Percentiles rank a stretch among this genome's conserved stretches.
Conservation (phyloP, 2,113 vertebrate genomes). For the Heterotilapia buettikoferi region DNA sequence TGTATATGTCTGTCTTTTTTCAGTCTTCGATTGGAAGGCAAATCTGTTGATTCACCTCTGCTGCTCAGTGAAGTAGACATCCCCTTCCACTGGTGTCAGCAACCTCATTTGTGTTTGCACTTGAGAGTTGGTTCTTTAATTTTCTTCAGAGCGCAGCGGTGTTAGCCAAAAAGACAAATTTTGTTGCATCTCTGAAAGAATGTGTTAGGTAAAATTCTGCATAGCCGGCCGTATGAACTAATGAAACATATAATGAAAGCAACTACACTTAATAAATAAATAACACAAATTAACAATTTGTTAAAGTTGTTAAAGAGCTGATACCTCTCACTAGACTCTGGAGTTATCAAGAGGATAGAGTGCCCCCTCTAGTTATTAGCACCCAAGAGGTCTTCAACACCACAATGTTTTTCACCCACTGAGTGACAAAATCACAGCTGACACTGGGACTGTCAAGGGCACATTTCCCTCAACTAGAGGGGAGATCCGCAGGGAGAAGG, state of each 20-base stretch:
- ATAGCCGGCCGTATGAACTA: not conserved
- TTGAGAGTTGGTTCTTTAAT: constrained; percentile 21
- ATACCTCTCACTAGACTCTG: not conserved
- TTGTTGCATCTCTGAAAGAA: not conserved
- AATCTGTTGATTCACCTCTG: constrained; percentile 69
- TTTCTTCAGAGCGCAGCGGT: not conserved
- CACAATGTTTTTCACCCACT: constrained; percentile 39
- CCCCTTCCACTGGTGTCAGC: constrained; percentile 22
- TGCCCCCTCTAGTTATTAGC: constrained; percentile 34
- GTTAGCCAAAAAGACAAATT: constrained; percentile 1
- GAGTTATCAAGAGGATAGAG: constrained; percentile 12
- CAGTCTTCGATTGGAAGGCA: constrained; percentile 59
- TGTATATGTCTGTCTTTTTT: constrained; percentile 38
- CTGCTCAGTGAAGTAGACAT: constrained; percentile 48
- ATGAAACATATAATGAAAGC: not conserved
- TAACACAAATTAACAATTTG: not conserved
- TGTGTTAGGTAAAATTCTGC: not conserved
- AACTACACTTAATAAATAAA: not conserved
- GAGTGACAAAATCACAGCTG: constrained; percentile 70
- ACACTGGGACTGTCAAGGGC: constrained; percentile 58
- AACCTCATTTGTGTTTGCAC: constrained; percentile 24
- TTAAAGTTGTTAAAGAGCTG: constrained; percentile 9
- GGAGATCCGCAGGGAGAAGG: constrained; percentile 48
- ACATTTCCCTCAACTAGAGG: constrained; percentile 57
- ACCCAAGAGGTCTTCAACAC: constrained; percentile 24